Conservation (phyloP, 2,113 vertebrate species). For the Condylura cristata region DNA sequence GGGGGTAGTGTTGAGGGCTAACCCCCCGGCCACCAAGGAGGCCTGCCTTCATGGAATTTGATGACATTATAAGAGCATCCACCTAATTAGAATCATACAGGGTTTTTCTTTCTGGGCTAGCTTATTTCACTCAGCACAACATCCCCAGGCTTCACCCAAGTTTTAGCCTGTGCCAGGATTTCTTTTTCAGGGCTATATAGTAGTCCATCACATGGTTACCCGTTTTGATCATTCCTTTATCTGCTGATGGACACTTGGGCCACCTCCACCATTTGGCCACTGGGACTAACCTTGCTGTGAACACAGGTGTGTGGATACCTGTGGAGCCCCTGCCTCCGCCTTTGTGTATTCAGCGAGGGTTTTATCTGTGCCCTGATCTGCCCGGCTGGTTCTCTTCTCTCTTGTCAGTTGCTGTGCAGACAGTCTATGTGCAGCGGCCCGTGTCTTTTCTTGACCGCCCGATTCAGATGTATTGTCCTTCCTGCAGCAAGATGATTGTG, state of each 20-base stretch:
- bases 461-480: constrained; percentile 88
- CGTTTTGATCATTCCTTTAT: neutral
- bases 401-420: constrained; percentile 86
- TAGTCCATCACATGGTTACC: rapidly evolving
- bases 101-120: neutral
- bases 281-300: rapidly evolving
- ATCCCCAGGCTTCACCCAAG: neutral
- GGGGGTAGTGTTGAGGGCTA: too few relatives aligned
- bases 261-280: too few relatives aligned
- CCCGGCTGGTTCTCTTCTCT: too few relatives aligned
- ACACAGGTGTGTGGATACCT: rapidly evolving
- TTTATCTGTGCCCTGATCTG: neutral
- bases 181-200: neutral
- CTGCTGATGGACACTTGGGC: rapidly evolving
- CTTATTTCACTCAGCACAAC: neutral
- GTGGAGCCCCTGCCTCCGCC: neutral
- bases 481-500: constrained; percentile 87
- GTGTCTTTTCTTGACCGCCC: constrained; percentile 86
- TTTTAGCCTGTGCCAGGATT: neutral
- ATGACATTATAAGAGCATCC: too few relatives aligned
- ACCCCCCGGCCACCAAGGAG: too few relatives aligned
- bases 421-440: constrained; percentile 87
- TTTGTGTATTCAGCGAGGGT: rapidly evolving
- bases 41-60: too few relatives aligned
- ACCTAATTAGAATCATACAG: too few relatives aligned